phyloP scores from a whole-genome alignment of 2,797 vertebrate species.

The Tarsius wallacei region DNA sequence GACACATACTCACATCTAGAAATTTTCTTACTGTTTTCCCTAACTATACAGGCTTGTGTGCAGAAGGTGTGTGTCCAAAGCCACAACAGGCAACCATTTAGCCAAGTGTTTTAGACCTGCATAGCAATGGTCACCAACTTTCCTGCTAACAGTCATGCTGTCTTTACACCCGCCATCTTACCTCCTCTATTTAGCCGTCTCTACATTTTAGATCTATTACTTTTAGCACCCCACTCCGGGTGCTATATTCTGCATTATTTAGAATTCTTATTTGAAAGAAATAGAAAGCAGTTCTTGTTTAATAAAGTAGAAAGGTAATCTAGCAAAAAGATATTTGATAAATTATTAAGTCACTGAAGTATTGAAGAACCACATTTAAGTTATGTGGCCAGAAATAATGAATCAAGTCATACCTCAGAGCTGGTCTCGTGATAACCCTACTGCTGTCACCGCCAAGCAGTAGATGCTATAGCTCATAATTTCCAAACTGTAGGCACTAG shows the following conservation, averaged over 20 bases:
- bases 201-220: background rate
- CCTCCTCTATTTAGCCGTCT: background rate
- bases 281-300: background rate
- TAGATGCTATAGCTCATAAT: background rate
- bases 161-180: background rate
- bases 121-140: background rate
- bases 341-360: background rate
- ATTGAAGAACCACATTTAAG: background rate
- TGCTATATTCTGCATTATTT: background rate
- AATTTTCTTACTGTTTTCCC: background rate
- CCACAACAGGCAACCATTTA: background rate
- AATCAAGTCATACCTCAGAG: background rate
- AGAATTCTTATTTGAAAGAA: background rate
- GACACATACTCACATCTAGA: background rate
- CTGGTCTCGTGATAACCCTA: background rate
- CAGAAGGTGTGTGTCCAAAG: background rate
- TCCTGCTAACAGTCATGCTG: background rate
- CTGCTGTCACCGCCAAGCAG: background rate
- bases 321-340: background rate
- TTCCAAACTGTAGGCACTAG: background rate
- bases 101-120: background rate
- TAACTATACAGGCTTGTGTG: background rate
- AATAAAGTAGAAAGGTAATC: slow-evolving; percentile 31
- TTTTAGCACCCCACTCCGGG: background rate
- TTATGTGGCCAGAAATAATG: background rate